Evolutionary conservation across 2,113 vertebrate species (phyloP).

Genomic region (Penelope pileata): DNA sequence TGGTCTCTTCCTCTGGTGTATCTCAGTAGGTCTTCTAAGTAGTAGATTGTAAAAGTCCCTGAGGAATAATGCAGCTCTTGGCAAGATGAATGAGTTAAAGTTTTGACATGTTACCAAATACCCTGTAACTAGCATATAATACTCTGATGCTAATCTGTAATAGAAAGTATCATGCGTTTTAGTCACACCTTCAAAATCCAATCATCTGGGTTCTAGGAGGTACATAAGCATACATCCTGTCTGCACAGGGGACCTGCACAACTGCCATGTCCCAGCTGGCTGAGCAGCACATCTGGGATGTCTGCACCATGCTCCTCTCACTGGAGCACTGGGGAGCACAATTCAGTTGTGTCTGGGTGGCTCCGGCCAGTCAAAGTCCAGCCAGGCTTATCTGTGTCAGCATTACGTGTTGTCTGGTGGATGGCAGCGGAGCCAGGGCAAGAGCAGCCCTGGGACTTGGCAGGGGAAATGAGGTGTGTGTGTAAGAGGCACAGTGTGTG

Average conservation of each 20-base stretch:
- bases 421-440: neutral
- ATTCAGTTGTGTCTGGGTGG: neutral
- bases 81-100: neutral
- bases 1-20: neutral
- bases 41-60: neutral
- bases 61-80: neutral
- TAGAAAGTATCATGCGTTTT: neutral
- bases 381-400: neutral
- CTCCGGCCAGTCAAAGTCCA: neutral
- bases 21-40: neutral
- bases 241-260: neutral
- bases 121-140: neutral
- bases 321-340: neutral
- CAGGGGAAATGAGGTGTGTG: neutral
- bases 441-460: neutral
- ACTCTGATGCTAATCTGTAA: neutral
- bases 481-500: neutral
- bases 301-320: rapidly evolving
- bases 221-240: rapidly evolving
- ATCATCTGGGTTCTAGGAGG: neutral
- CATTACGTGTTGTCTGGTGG: neutral
- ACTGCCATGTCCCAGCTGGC: neutral
- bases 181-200: neutral
- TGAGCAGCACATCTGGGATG: neutral
- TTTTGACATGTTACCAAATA: neutral